Base-by-base conservation (phyloP, 2,113 vertebrate species). In the Eleginops maclovinus region DNA sequence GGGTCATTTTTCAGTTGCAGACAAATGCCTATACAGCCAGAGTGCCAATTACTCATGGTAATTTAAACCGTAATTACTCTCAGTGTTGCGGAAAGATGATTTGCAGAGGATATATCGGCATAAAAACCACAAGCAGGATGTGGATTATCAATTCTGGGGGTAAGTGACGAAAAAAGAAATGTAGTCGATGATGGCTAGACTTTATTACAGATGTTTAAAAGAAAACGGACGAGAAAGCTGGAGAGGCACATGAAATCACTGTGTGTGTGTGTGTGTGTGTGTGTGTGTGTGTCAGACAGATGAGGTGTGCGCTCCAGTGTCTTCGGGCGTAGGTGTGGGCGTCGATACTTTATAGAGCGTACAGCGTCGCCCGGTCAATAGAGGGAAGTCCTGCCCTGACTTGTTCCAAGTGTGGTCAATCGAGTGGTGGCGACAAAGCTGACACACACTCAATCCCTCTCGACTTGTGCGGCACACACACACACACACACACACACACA, bases 321-420 rank as follows among this genome's bases (percentile, higher is more conserved):
- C 81, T 86, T 78, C n/a, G 68, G 59, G 69, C 64, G 10, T 76
- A 66, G 21, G 87, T 72, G 89, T 79, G 85, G 69, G 60, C 72
- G 76, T 91, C 93, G 19, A 93, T 93, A 93, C 86, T 89, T 91
- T 88, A 92, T 91, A 88, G 90, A 92, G 88, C 90, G 77, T 72
- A 81, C 84, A 81, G 83, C 64, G 62, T 79, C 9, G 73, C 71
- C 73, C 63, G 86, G 82, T 93, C 89, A 87, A 93, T 93, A 91
- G 83, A 88, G 84, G 91, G 84, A 92, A 91, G 91, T 92, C 89
- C 86, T 91, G 79, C 87, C 84, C 86, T 85, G 91, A 89, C 91
- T 88, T 84, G 87, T 82, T 91, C 87, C 80, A 77, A 90, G 82
- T 91, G 89, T 43, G 87, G 93, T 93, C 91, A 92, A 92, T 92